A percentile compares a stretch with the other conserved stretches of the same genome.
Conservation (phyloP, 2,797 vertebrate genomes). For the Premnoplex brunnescens region DNA sequence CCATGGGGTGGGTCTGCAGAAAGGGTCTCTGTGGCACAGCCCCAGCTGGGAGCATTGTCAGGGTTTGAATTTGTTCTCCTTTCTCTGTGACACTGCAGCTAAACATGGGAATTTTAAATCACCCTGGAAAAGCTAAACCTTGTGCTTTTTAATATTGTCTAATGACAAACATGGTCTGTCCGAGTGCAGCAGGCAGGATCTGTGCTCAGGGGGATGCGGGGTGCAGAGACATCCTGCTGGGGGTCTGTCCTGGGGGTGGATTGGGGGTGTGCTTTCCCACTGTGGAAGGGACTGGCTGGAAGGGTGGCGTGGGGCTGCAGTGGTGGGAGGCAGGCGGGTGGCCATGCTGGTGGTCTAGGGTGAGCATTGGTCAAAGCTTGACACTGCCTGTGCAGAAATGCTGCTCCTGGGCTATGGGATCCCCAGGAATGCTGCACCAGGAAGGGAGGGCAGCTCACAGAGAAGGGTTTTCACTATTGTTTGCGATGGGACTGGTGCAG, state of each 20-base stretch:
- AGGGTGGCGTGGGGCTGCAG: not conserved
- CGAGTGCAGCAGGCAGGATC: not conserved
- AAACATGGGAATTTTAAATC: not conserved
- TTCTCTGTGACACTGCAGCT: not conserved
- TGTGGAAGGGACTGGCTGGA: not conserved
- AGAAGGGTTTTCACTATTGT: constrained; percentile 45
- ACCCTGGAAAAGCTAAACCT: not conserved
- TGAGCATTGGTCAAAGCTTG: not conserved
- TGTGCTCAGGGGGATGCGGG: not conserved
- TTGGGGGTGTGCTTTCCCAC: not conserved
- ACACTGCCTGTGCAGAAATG: rapidly evolving
- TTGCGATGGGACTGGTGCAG: not conserved
- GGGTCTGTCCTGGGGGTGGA: not conserved
- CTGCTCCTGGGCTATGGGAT: not conserved
- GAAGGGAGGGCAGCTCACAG: not conserved
- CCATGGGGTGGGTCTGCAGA: not conserved
- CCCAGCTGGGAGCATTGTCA: rapidly evolving
- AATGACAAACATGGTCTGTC: rapidly evolving
- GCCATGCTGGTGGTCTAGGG: rapidly evolving
- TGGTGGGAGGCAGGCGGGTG: not conserved
- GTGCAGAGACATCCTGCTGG: not conserved
- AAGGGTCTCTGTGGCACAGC: not conserved
- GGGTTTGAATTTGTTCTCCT: not conserved
- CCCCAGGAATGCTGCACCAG: not conserved
- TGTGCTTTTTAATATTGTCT: not conserved